Conservation (phyloP, 2,797 vertebrate genomes). For the Halcyon leucocephala region DNA sequence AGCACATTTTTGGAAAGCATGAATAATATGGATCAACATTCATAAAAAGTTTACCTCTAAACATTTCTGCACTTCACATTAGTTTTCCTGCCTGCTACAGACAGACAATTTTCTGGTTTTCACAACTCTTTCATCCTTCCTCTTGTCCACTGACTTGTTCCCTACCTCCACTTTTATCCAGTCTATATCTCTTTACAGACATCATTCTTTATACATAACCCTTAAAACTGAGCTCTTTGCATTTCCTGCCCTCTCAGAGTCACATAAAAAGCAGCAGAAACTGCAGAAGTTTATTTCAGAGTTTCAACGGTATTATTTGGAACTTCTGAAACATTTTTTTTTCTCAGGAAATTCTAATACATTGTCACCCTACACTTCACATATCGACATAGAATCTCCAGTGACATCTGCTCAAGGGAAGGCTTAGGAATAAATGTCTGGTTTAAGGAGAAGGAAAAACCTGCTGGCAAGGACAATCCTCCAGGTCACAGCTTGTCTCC, state of each 20-base stretch:
- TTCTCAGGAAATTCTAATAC: background rate
- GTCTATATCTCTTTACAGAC: background rate
- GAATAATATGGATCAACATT: background rate
- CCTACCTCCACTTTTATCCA: background rate
- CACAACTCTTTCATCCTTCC: background rate
- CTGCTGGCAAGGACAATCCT: background rate
- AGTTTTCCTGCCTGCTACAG: background rate
- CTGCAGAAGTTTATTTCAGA: background rate
- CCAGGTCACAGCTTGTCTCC: background rate
- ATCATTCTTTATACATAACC: background rate
- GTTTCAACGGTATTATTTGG: background rate
- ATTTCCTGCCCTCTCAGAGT: background rate
- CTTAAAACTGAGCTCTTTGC: background rate
- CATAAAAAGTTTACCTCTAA: background rate
- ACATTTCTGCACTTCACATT: background rate
- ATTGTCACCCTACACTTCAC: background rate
- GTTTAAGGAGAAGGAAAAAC: background rate
- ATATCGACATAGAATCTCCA: background rate
- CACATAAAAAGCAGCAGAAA: background rate
- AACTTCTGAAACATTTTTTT: background rate
- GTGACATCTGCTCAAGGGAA: background rate
- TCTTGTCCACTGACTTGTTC: background rate
- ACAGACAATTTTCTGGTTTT: background rate
- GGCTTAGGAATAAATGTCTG: background rate
- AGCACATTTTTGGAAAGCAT: background rate